A percentile compares a stretch with the other conserved stretches of the same genome.
Evolutionary conservation across 2,113 vertebrate genomes (phyloP).

Genomic region (Archocentrus centrarchus): DNA sequence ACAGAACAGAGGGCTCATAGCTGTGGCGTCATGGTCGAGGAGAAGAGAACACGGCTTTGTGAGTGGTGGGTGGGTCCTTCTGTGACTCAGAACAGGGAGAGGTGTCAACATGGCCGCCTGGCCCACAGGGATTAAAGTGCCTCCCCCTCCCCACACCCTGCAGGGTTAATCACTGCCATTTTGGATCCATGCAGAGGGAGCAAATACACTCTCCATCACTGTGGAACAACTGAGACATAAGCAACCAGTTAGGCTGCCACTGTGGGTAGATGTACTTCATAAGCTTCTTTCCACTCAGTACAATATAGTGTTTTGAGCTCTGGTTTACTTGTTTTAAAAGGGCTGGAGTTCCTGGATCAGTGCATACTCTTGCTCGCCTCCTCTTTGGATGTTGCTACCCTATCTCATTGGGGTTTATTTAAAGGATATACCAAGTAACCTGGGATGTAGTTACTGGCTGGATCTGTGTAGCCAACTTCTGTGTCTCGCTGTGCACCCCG

Average conservation of each 20-base stretch:
- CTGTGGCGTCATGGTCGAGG: constrained; percentile 60
- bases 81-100: constrained; percentile 81
- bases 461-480: constrained; percentile 56
- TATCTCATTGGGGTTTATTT: constrained; percentile 36
- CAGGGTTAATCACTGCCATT: constrained; percentile 75
- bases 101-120: constrained; percentile 65
- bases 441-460: constrained; percentile 44
- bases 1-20: constrained; percentile 79
- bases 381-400: constrained; percentile 8
- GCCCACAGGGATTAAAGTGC: constrained; percentile 61
- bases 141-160: constrained; percentile 56
- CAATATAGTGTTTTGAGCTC: constrained; percentile 37
- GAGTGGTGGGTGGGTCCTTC: constrained; percentile 72
- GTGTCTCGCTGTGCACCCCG: constrained; percentile 44
- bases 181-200: constrained; percentile 66
- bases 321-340: constrained; percentile 25
- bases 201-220: constrained; percentile 68
- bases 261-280: constrained; percentile 55
- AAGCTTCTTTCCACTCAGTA: constrained; percentile 57
- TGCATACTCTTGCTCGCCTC: constrained; percentile 6
- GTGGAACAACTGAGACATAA: constrained; percentile 76
- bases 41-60: constrained; percentile 73
- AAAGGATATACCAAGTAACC: constrained; percentile 33
- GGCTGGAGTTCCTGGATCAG: constrained; percentile 31
- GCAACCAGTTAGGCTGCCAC: constrained; percentile 46